These are phyloP conservation scores for Ophioninae sp. DNA, from an alignment of 2,888 invertebrate species.

Conservation along the genomic window DNA sequence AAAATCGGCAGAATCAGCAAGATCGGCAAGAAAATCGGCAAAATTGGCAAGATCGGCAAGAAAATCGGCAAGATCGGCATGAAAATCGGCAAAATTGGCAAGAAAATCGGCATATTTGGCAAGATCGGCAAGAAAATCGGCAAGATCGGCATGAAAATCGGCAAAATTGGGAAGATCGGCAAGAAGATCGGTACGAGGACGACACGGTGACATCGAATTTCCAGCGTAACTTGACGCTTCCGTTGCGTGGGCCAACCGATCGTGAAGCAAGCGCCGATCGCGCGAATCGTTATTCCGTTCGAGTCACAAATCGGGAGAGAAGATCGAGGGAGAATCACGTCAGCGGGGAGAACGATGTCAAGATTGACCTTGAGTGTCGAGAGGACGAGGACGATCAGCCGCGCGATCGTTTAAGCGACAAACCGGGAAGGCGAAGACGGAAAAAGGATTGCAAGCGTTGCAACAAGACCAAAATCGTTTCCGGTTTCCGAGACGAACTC, in stretches of 20 bases:
- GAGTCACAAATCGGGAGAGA: slow-evolving; percentile 71
- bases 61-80: no score
- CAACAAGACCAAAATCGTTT: slow-evolving; percentile 38
- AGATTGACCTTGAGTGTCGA: slow-evolving; percentile 21
- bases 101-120: no score
- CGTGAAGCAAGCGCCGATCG: slow-evolving; percentile 42
- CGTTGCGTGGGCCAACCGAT: slow-evolving; percentile 66
- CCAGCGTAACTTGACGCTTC: slow-evolving; percentile 75
- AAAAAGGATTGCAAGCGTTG: slow-evolving; percentile 79
- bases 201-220: slow-evolving; percentile 50
- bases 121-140: no score
- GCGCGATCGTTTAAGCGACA: slow-evolving; percentile 27
- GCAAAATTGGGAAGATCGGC: no score
- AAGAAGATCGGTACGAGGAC: neutral
- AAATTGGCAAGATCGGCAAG: no score
- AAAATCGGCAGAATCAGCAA: no score
- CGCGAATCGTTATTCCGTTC: slow-evolving; percentile 70
- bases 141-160: no score
- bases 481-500: slow-evolving; percentile 7
- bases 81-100: no score
- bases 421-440: slow-evolving; percentile 65
- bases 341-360: neutral
- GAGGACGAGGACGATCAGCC: slow-evolving; percentile 29
- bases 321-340: slow-evolving; percentile 15
- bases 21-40: no score